Base-by-base conservation (phyloP, 23 tunicate species). In the Ciona savignyi region DNA sequence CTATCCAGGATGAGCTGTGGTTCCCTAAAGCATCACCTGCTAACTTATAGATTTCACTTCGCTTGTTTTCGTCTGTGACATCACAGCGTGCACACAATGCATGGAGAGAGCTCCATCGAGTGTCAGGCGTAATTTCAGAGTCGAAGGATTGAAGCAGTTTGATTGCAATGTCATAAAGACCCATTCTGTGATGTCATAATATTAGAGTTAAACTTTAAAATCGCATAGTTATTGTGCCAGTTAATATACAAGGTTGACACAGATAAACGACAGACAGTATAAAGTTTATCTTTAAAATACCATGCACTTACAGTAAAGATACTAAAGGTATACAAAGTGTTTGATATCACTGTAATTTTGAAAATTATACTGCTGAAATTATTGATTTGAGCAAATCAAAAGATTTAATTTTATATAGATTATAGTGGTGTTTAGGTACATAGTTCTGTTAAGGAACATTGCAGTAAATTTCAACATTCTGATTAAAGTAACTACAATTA, bases 71-170 rank as follows among this genome's bases (percentile, higher is more conserved):
- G 11, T 42, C 56, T 42, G 15, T 42, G 56, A 42, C 56, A 42
- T 66, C 66, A 69, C 76, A 73, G 23, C 88, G 71, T 3, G 96
- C 87, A 62, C 96, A 88, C 0, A 74, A 66, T 19, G 72, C 87
- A 67, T 82, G 88, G 2, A 82, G 23, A 22, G 83, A 62, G 25
- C 76, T 76, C 96, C 96, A 88, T 19, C 72, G 51, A 9, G 32
- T 23, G 23, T 63, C 3, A 1, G 60, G 4, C 29, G 60, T 15
- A 21, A 32, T 77, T 3, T 60, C 27, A 23, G 87, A 75, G 65
- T 74, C 87, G 56, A 65, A 72, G 0, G 20, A 0, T 33, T 71
- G 48, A 0, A 88, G 51, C 63, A 88, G 33, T 56, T 82, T 80
- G 27, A 88, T 34, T 0, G 96, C 96, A 2, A 88, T 32, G 30